Evolutionary conservation across 1,140 invertebrate genomes (phyloP), one percentile per base, ranked within the genome.

Genomic region (Anastrepha obliqua): DNA sequence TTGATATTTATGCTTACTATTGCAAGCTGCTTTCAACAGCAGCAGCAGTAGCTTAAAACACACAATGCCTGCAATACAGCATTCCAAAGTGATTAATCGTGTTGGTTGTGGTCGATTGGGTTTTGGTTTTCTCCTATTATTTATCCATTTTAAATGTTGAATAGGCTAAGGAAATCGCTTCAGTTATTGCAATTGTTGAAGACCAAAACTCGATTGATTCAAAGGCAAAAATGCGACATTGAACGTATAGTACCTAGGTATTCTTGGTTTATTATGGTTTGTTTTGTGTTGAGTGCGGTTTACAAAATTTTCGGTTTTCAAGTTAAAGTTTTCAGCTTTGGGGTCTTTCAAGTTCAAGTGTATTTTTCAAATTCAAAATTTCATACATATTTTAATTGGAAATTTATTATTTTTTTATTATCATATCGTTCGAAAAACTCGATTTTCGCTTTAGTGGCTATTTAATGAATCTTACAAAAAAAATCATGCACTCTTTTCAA

Each of bases 61-160:
- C 64, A 67, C 39, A 13, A 11, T 42, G n/a, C 29, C 29, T 67
- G 64, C 64, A 67, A 67, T 9, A 85, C 81, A 29, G 20, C n/a
- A 85, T 85, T 85, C 58, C 81, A 85, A 85, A 85, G 81, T 85
- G 81, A 85, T 85, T 85, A 85, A 85, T 85, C 81, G 81, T 85
- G 81, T 85, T 85, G 51, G 81, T 85, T 85, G 51, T 85, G 81
- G 81, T 85, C 81, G 81, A 85, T 59, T 58, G 81, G 81, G 47
- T 85, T 74, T 74, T 17, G 81, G 81, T 85, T 70, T 85, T 15
- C 81, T 17, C 29, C 58, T 55, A 85, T 85, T 85, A 85, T 59
- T 85, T 74, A 74, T 44, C 67, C 39, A 74, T 74, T 74, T 74
- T 74, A 9, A 74, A 74, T 17, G 67, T 44, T 74, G 67, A 47